phyloP scores from a whole-genome alignment of 2,113 vertebrate genomes.

The Lichenostomus cassidix region DNA sequence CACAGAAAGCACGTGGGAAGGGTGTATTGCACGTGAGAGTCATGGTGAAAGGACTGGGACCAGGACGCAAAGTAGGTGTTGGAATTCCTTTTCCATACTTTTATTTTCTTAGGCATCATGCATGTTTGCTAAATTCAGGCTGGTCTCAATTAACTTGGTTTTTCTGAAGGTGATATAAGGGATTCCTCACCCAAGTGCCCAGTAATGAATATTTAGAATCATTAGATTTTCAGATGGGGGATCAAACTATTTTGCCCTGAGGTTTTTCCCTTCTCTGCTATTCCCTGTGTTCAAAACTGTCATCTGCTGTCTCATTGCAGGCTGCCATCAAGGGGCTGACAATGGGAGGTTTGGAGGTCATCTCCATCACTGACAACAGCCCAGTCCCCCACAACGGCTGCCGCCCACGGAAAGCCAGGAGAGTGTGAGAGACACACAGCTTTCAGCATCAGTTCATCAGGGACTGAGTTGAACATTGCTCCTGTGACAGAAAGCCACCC shows the following conservation, averaged over 20 bases:
- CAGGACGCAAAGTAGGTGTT: slow-evolving; percentile 86
- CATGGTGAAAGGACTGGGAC: slow-evolving; percentile 91
- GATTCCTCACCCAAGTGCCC: background rate
- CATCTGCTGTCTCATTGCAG: slow-evolving; percentile 66
- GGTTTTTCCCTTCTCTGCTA: background rate
- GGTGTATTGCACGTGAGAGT: slow-evolving; percentile 87
- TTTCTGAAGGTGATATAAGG: background rate
- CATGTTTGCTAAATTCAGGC: background rate
- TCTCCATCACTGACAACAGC: slow-evolving; percentile 96
- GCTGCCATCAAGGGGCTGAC: slow-evolving; percentile 91
- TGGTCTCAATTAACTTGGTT: background rate
- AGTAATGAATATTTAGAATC: background rate
- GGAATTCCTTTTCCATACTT: background rate
- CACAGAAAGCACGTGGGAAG: slow-evolving; percentile 86
- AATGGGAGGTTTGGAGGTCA: slow-evolving; percentile 90
- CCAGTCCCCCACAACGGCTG: slow-evolving; percentile 96
- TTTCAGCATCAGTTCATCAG: background rate
- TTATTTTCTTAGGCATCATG: background rate
- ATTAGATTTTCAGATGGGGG: background rate
- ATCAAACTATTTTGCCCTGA: background rate
- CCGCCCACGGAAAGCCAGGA: slow-evolving; percentile 88
- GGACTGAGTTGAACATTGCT: background rate
- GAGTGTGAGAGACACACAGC: slow-evolving; percentile 67
- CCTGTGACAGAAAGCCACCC: background rate
- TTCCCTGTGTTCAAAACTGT: background rate